Base-by-base conservation (phyloP, 2,888 invertebrate genomes). In the Physocephala rufipes region DNA sequence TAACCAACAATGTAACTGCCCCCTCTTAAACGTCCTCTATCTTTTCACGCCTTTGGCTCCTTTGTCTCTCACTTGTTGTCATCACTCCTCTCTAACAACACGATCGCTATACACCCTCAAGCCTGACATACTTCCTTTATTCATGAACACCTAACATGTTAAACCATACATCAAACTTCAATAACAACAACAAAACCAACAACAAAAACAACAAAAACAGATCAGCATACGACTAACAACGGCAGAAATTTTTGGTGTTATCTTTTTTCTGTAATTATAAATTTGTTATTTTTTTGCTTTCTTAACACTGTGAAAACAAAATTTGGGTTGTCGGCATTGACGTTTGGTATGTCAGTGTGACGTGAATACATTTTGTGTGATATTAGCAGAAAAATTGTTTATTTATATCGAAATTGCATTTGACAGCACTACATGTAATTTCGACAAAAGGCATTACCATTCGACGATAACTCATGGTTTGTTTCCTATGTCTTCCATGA, bases 91-190 rank as follows among this genome's bases (percentile, higher is more conserved):
- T n/a, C n/a, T n/a, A n/a, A n/a, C 9, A 36, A 67, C 67, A 55
- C 21, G 51, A 49, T 7, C 36, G 36, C 36, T 36, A 36, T 9
- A 36, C 36, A 9, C 36, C 9, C 36, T 9, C 36, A 36, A 36
- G 5, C 4, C 36, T 7, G 4, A 36, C 9, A 9, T 36, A 62
- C 68, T 68, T 61, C 51, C 61, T 68, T 30, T 36, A 62, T 62
- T 49, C 61, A 68, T 68, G 36, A n/a, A n/a, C 68, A 68, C 49
- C 49, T 61, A 49, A 68, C 58, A 19, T 51, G 19, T 21, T 59
- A 49, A 65, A 16, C 30, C 49, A 65, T 28, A 19, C 51, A 55
- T 12, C 36, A 63, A 63, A 63, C 13, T 15, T 21, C 55, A 51
- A 28, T 19, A 30, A 66, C 67, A 51, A 28, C 68, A 61, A 68